Evolutionary conservation across 2,797 vertebrate species (phyloP).

Genomic region (Scyliorhinus canicula): DNA sequence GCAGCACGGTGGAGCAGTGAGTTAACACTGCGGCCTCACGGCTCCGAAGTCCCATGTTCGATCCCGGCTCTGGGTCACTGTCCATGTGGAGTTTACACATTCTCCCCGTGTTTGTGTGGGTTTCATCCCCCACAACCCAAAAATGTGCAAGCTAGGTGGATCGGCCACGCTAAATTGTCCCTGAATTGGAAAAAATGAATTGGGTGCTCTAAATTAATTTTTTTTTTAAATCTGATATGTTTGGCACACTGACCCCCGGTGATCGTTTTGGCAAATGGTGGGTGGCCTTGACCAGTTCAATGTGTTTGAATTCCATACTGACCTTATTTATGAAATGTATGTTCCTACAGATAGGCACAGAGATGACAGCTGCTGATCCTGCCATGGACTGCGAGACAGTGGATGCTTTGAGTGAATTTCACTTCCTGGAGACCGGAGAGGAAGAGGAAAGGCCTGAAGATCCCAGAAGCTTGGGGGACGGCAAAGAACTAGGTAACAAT

Average conservation of each 20-base stretch:
- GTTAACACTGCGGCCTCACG: no score
- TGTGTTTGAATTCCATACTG: neutral
- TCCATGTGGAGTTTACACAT: no score
- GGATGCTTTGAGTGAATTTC: constrained; percentile 81
- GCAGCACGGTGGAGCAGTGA: no score
- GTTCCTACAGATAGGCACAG: neutral
- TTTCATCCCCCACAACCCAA: no score
- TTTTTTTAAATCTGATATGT: no score
- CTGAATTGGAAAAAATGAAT: no score
- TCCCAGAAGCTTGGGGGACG: constrained; percentile 68
- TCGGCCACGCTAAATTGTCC: no score
- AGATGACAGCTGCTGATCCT: neutral
- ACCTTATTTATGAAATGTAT: neutral
- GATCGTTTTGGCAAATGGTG: neutral
- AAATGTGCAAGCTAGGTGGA: no score
- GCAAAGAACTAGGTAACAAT: constrained; percentile 70
- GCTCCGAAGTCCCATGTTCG: no score
- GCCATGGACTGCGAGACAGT: constrained; percentile 50
- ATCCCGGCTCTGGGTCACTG: no score
- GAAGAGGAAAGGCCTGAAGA: constrained; percentile 76
- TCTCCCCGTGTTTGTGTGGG: no score
- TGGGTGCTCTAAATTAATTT: no score
- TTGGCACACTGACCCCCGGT: neutral
- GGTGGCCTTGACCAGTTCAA: neutral
- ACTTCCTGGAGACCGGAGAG: constrained; percentile 82